Evolutionary conservation across 92 coral and sea anemone genomes (phyloP).

Genomic region (Muricea muricata): DNA sequence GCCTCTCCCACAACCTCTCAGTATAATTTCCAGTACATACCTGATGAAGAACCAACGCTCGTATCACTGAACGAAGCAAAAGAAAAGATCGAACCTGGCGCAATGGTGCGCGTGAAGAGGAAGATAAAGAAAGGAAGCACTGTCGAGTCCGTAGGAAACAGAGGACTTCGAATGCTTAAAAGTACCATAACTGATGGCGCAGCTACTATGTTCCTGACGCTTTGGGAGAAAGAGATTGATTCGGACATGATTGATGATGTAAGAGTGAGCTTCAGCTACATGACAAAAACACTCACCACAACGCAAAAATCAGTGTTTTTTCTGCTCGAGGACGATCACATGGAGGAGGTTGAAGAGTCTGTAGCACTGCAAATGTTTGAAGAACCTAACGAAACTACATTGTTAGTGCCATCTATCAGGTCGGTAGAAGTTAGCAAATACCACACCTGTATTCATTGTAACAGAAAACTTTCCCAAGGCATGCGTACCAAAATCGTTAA

Average conservation of each 20-base stretch:
- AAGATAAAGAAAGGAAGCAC: background rate
- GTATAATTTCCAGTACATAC: slow-evolving; percentile 6
- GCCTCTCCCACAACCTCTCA: background rate
- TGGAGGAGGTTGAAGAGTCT: background rate
- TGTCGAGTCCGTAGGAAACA: background rate
- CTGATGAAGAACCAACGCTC: background rate
- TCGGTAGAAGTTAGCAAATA: background rate
- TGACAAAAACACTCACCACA: background rate
- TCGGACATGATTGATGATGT: background rate
- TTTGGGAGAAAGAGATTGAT: slow-evolving; percentile 3
- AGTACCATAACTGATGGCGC: background rate
- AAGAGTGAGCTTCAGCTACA: background rate
- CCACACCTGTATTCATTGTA: background rate
- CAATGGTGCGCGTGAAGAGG: background rate
- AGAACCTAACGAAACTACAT: background rate
- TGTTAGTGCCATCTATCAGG: background rate
- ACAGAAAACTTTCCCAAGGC: background rate
- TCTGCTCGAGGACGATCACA: background rate
- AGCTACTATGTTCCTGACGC: background rate
- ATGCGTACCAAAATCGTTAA: background rate
- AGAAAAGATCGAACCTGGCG: background rate
- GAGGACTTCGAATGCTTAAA: background rate
- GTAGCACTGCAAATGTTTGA: background rate
- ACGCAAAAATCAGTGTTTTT: background rate
- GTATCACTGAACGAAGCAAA: background rate